Percentiles rank a stretch among this genome's conserved stretches.
phyloP scores from a whole-genome alignment of 2,113 vertebrate genomes.

The Gulo gulo region DNA sequence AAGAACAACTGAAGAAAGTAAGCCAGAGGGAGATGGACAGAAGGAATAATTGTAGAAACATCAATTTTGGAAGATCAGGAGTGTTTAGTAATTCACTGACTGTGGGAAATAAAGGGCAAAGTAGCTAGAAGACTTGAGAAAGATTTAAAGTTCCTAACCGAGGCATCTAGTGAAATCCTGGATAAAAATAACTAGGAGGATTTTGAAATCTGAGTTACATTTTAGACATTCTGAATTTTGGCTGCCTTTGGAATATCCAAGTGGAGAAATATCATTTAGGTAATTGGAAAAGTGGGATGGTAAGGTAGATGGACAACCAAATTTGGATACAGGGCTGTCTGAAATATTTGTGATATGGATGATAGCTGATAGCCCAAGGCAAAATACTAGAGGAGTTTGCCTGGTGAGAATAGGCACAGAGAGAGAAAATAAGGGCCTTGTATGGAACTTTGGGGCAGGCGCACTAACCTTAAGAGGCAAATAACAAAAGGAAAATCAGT shows the following conservation, averaged over 20 bases:
- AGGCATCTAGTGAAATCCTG: not conserved
- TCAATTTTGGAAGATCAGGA: not conserved
- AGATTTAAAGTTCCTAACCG: not conserved
- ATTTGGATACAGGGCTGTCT: fast-evolving
- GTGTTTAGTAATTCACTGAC: not conserved
- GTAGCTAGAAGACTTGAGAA: not conserved
- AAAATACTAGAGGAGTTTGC: not conserved
- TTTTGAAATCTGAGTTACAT: not conserved
- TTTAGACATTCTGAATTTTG: not conserved
- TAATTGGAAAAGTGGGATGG: not conserved
- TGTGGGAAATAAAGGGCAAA: not conserved
- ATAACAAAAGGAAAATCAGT: not conserved
- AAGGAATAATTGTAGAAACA: not conserved
- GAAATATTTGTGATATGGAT: not conserved
- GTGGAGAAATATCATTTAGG: not conserved
- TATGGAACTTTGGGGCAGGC: not conserved
- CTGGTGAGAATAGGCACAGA: not conserved
- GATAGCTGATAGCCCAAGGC: not conserved
- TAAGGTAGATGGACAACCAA: not conserved
- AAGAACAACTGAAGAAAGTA: not conserved
- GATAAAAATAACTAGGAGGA: not conserved
- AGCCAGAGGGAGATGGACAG: not conserved
- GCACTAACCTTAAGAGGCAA: not conserved
- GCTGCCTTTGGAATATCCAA: not conserved
- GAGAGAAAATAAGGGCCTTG: not conserved